A percentile compares a stretch with the other conserved stretches of the same genome.
These are phyloP conservation scores for Scaptomyza cyrtandrae DNA, from an alignment of 2,888 invertebrate species.

Conservation along the genomic window DNA sequence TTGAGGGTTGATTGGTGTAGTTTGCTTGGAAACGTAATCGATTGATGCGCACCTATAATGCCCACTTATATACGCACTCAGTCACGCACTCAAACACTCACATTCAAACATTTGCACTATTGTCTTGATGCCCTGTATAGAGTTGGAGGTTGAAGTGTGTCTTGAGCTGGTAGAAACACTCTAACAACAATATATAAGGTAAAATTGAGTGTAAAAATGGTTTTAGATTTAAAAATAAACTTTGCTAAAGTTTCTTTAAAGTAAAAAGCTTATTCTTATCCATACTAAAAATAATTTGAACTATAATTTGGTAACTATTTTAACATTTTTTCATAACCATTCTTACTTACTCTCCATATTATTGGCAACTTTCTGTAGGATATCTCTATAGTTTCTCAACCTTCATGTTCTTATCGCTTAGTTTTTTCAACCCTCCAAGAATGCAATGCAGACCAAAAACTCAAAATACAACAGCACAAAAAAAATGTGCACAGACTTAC, in stretches of 20 bases:
- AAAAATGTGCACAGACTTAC: constrained; percentile 82
- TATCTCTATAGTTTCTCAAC: constrained; percentile 5
- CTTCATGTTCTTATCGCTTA: background rate
- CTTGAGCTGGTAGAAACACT: no score
- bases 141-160: fast-evolving
- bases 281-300: no score
- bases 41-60: constrained; percentile 61
- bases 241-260: no score
- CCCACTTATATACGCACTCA: constrained; percentile 54
- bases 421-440: constrained; percentile 56
- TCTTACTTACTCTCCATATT: no score
- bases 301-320: no score
- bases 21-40: constrained; percentile 50
- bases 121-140: constrained; percentile 23
- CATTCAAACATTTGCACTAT: constrained; percentile 28
- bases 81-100: constrained; percentile 46
- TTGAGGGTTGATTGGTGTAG: constrained; percentile 44
- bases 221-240: no score
- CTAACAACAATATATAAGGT: no score
- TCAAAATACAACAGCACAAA: constrained; percentile 9
- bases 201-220: no score
- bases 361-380: constrained; percentile 8
- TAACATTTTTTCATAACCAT: no score
- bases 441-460: background rate
- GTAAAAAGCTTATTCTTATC: no score